Conservation (phyloP, 2,797 vertebrate genomes). For the Fistularia tabacaria region DNA sequence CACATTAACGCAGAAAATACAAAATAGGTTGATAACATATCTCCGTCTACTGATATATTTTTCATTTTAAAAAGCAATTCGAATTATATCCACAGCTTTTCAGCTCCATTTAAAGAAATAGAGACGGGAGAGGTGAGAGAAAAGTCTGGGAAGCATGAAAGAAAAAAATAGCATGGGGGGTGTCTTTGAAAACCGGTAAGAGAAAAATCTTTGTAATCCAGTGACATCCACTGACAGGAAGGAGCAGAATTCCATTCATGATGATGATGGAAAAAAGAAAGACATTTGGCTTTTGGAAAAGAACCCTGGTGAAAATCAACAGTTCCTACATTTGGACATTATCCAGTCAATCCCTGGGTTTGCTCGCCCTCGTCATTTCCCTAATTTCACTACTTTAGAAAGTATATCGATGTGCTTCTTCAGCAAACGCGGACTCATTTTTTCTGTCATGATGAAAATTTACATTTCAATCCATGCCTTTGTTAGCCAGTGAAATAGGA, state of each 20-base stretch:
- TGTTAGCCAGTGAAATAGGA: slow-evolving; percentile 11
- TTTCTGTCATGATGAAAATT: slow-evolving; percentile 33
- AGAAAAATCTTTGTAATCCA: slow-evolving; percentile 3
- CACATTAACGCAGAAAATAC: no score
- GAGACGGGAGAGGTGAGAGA: neutral
- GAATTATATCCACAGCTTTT: no score
- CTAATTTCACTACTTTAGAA: slow-evolving; percentile 31
- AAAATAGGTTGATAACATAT: no score
- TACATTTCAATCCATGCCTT: slow-evolving; percentile 16
- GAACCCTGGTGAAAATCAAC: slow-evolving; percentile 30
- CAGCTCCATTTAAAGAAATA: neutral
- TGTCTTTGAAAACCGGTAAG: no score
- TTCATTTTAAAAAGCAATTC: no score
- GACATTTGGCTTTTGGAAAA: slow-evolving; percentile 9
- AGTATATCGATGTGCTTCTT: slow-evolving; percentile 19
- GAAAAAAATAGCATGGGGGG: neutral
- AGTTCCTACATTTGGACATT: slow-evolving; percentile 16
- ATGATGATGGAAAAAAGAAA: slow-evolving; percentile 12
- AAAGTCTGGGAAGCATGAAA: no score
- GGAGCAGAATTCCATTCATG: neutral
- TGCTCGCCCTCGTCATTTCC: neutral
- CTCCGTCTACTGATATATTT: no score
- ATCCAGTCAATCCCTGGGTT: slow-evolving; percentile 29
- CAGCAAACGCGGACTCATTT: slow-evolving; percentile 6
- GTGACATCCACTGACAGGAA: no score